phyloP scores from a whole-genome alignment of 2,888 invertebrate genomes.

The Ypsolopha sequella region DNA sequence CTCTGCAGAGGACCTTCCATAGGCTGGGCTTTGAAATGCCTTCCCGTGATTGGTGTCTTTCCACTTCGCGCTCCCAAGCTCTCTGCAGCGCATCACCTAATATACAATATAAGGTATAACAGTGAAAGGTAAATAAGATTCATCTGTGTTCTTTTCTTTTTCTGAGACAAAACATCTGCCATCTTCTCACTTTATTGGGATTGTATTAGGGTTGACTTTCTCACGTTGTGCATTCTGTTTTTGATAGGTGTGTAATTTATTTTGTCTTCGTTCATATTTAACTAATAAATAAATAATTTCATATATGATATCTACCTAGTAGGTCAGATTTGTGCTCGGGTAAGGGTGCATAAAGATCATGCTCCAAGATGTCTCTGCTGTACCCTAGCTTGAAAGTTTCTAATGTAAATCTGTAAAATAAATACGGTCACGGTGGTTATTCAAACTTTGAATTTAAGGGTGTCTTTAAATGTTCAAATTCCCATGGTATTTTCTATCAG shows the following conservation, averaged over 20 bases:
- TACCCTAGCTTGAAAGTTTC: conserved; percentile 78
- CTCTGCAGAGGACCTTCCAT: conserved; percentile 67
- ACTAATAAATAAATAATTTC: too few relatives aligned
- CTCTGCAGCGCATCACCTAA: conserved; percentile 73
- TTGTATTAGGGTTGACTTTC: too few relatives aligned
- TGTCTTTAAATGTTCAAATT: too few relatives aligned
- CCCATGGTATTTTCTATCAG: too few relatives aligned
- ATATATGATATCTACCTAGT: conserved; percentile 33
- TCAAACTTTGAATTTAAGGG: too few relatives aligned
- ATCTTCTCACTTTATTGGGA: too few relatives aligned
- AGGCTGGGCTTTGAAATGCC: conserved; percentile 67
- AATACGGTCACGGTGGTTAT: too few relatives aligned
- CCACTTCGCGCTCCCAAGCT: conserved; percentile 73
- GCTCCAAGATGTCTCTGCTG: conserved; percentile 73
- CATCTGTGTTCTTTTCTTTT: too few relatives aligned
- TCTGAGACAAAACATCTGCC: too few relatives aligned
- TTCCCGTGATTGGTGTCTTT: conserved; percentile 16
- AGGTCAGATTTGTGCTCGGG: conserved; percentile 76
- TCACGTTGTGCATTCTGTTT: too few relatives aligned
- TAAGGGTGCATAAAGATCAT: conserved; percentile 76
- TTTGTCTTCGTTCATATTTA: too few relatives aligned
- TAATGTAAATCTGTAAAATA: conserved; percentile 73
- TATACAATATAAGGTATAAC: conserved; percentile 18
- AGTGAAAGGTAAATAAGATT: background rate
- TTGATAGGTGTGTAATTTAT: too few relatives aligned